These are phyloP conservation scores for Drosophila lowei DNA, from an alignment of 1,140 invertebrate genomes.

Conservation along the genomic window DNA sequence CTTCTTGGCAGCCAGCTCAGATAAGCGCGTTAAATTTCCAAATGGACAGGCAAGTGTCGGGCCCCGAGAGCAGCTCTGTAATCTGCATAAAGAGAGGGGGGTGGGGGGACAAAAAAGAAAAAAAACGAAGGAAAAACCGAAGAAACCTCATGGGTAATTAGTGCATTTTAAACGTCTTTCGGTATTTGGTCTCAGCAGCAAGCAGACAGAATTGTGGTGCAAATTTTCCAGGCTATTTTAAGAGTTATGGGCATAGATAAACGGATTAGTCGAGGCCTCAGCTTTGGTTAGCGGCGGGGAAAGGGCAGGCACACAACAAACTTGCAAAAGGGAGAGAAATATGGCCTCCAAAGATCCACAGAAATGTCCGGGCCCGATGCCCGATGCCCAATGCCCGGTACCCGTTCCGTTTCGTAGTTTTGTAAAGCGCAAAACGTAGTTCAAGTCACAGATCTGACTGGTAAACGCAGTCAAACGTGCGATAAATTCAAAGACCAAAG, in stretches of 20 bases:
- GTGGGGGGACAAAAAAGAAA: conserved; percentile 3
- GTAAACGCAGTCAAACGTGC: conserved; percentile 81
- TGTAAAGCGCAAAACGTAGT: conserved; percentile 77
- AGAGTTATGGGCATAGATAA: conserved; percentile 82
- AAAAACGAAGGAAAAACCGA: conserved; percentile 29
- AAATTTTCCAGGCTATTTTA: conserved; percentile 80
- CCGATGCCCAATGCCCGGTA: no score
- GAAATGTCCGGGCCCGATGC: background rate
- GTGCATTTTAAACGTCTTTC: conserved; percentile 82
- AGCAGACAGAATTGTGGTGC: conserved; percentile 39
- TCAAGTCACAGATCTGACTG: conserved; percentile 79
- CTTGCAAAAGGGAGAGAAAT: conserved; percentile 25
- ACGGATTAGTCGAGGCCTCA: conserved; percentile 67
- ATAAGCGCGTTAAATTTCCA: conserved; percentile 79
- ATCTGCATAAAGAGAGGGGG: conserved; percentile 65
- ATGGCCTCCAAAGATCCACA: conserved; percentile 1
- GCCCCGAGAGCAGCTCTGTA: conserved; percentile 54
- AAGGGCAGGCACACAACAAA: conserved; percentile 33
- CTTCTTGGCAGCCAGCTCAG: conserved; percentile 68
- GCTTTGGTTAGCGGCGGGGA: conserved; percentile 19
- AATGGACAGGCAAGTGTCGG: conserved; percentile 77
- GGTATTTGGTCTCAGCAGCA: conserved; percentile 59
- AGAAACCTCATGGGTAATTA: conserved; percentile 78
- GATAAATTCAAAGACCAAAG: conserved; percentile 77
- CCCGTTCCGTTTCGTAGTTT: background rate